Conservation (phyloP, 2,888 invertebrate genomes). For the Scaptomyza reducta region DNA sequence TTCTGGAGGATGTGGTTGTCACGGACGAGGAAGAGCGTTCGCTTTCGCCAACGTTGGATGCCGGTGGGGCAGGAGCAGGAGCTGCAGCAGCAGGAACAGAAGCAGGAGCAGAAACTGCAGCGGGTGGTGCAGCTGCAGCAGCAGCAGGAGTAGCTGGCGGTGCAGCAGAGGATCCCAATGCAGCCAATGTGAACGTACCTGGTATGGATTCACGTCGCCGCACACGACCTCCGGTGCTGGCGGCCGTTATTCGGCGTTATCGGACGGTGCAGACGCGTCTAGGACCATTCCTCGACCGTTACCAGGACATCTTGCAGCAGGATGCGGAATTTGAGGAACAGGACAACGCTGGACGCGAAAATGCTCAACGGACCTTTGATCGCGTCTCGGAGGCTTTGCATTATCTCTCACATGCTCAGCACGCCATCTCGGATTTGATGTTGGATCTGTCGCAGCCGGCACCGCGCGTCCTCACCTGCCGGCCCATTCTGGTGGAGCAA, state of each 20-base stretch:
- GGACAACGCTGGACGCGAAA: constrained; percentile 85
- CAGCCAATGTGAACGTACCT: constrained; percentile 21
- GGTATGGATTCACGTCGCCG: constrained; percentile 72
- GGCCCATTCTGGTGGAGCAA: constrained; percentile 90
- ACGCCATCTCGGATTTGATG: constrained; percentile 94
- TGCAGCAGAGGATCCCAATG: constrained; percentile 19
- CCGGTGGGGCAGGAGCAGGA: too few relatives aligned
- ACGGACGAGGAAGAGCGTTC: constrained; percentile 57
- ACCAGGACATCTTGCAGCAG: constrained; percentile 86
- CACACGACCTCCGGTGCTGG: constrained; percentile 82
- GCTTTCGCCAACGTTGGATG: constrained; percentile 34
- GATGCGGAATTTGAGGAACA: constrained; percentile 86
- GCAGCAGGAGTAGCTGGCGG: constrained; percentile 12
- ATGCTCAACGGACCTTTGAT: constrained; percentile 89
- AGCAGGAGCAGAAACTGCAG: neutral
- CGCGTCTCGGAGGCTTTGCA: constrained; percentile 92
- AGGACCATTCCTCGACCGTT: constrained; percentile 88
- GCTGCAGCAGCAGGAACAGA: too few relatives aligned
- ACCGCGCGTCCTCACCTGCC: constrained; percentile 89
- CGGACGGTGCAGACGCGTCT: constrained; percentile 85
- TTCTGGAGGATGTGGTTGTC: constrained; percentile 76
- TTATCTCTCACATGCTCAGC: constrained; percentile 94
- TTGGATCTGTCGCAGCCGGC: constrained; percentile 88
- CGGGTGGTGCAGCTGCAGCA: neutral
- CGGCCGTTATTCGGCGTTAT: constrained; percentile 82